A percentile compares a stretch with the other conserved stretches of the same genome.
Evolutionary conservation across 1,140 invertebrate species (phyloP).

Genomic region (Helicorthomorpha holstii): DNA sequence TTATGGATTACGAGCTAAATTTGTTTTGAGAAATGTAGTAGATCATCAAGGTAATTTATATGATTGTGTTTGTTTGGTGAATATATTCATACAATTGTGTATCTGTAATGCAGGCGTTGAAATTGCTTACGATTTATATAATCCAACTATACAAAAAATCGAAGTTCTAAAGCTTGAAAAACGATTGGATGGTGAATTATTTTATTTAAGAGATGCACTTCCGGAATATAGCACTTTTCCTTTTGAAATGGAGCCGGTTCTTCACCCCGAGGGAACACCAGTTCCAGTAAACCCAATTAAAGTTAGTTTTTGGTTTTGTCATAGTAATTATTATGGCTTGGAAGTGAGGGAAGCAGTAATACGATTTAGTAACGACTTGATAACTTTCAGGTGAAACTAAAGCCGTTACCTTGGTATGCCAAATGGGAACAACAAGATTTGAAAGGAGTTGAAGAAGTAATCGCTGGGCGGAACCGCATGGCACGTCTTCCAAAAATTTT

Average conservation of each 20-base stretch:
- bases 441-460: slow-evolving; percentile 48
- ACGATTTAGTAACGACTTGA: not conserved
- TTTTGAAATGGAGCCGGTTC: slow-evolving; percentile 74
- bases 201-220: slow-evolving; percentile 84
- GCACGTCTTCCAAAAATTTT: slow-evolving; percentile 34
- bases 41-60: slow-evolving; percentile 51
- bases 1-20: slow-evolving; percentile 60
- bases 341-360: not conserved
- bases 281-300: slow-evolving; percentile 77
- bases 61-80: not conserved
- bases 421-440: slow-evolving; percentile 67
- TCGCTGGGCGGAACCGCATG: slow-evolving; percentile 40
- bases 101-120: slow-evolving; percentile 47
- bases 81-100: slow-evolving; percentile 8
- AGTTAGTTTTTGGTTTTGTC: slow-evolving; percentile 29
- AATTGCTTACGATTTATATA: slow-evolving; percentile 81
- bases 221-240: slow-evolving; percentile 86
- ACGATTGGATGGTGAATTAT: slow-evolving; percentile 72
- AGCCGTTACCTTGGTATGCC: slow-evolving; percentile 66
- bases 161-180: slow-evolving; percentile 84
- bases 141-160: slow-evolving; percentile 76
- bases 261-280: slow-evolving; percentile 48
- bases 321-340: not conserved
- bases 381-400: slow-evolving; percentile 48
- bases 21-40: slow-evolving; percentile 81